Base-by-base conservation (phyloP, 2,888 invertebrate genomes). In the Hetaerina titia region DNA sequence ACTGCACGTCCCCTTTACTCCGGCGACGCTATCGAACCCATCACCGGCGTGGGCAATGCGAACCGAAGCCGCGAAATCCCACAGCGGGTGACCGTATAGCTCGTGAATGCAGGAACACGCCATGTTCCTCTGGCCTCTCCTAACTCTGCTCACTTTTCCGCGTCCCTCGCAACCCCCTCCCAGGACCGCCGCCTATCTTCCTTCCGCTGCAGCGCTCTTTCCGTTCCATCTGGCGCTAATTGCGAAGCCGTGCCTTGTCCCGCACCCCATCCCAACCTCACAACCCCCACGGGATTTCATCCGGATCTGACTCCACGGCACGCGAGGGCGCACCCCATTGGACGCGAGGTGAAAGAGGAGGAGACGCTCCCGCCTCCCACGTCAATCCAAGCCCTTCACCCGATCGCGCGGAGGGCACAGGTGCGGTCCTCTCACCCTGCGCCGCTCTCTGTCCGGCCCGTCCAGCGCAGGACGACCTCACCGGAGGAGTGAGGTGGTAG, bases 1-100 rank as follows among this genome's bases (percentile, higher is more conserved):
- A 45, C 45, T 45, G 45, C 45, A 45, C 45, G 45, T 45, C 45
- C 45, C 45, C 45, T 45, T 45, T 45, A 45, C 45, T 45, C 45
- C 45, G n/a, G 69, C n/a, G 69, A n/a, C 69, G n/a, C n/a, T 69
- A 69, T 69, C 69, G 69, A 69, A 69, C 69, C n/a, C 69, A 63
- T 63, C 63, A 19, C 63, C 63, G 45, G 63, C 63, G 69, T 69
- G 69, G 69, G 69, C 22, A 69, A 6, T n/a, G 69, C 69, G 22
- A n/a, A n/a, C n/a, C 69, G 69, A 9, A n/a, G 69, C 69, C 11
- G 9, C 69, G 69, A 69, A 69, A 69, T 69, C 69, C 69, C 69
- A n/a, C 69, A 69, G n/a, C 63, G n/a, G 69, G 69, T 69, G 69
- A 69, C 69, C n/a, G n/a, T n/a, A 8, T n/a, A n/a, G 69, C 8